Evolutionary conservation across 2,113 vertebrate species (phyloP), one percentile per base, ranked within the genome.

Genomic region (Lepus americanus): DNA sequence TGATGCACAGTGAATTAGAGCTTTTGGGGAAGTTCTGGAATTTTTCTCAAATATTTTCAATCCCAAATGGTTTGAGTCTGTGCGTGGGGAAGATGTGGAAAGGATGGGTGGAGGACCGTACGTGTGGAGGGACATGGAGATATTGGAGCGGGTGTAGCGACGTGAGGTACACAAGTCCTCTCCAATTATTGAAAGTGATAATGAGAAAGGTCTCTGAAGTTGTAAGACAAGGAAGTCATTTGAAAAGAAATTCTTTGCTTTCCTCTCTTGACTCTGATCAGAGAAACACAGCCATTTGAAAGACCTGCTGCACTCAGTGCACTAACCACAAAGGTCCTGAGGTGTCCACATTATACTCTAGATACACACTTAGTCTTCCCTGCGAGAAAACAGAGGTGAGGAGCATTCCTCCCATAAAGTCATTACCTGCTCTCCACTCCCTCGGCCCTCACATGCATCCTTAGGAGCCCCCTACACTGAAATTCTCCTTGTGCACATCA

Each of bases 401-500:
- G 70, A 84, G 61, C 8, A 17, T 8, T 73, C 88, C 85, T n/a
- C 1, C 78, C 27, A 96, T 51, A 81, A 83, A 81, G 39, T 90
- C 85, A 90, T 5, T 5, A 85, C 59, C 51, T 29, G 12, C 33
- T 23, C 36, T 44, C 91, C n/a, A 69, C 39, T 63, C 77, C 49
- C 61, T 72, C 90, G 31, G 66, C 79, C 72, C 33, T 67, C 85
- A 89, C 36, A 0, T 17, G 2, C 14, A 61, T 0, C 80, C 29
- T 69, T 55, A 39, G 13, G 76, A 72, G 33, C 66, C 10, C 29
- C 55, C 72, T 93, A 31, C 49, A 66, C 77, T 73, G 86, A 59
- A 97, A 94, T 81, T 59, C 63, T 27, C 55, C 89, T 33, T 22
- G 55, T 77, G 77, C 27, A 77, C 59, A 94, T 81, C 2, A 9